phyloP scores from a whole-genome alignment of 2,888 invertebrate species.

The Monoplex corrugatus region DNA sequence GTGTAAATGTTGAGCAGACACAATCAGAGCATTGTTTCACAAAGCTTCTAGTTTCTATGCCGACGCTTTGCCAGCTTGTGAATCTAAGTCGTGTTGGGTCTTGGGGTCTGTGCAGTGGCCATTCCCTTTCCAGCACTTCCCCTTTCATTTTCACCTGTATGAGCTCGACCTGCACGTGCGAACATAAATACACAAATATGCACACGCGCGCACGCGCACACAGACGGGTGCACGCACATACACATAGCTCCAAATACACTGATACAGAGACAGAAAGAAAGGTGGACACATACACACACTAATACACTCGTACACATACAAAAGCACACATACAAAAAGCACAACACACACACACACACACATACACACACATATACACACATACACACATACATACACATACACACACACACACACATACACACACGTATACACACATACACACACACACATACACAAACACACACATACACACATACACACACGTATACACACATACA shows the following conservation, averaged over 20 bases:
- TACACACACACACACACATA: constrained; percentile 10
- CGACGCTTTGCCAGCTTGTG: no score
- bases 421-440: not conserved
- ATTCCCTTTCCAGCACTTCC: no score
- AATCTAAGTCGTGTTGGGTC: no score
- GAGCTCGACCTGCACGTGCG: no score
- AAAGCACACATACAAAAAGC: no score
- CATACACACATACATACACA: constrained; percentile 9
- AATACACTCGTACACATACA: not conserved
- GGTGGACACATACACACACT: not conserved
- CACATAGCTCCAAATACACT: not conserved
- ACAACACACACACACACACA: not conserved
- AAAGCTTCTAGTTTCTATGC: no score
- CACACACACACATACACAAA: constrained; percentile 33
- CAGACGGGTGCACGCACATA: no score
- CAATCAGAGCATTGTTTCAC: no score
- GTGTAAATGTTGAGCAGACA: no score
- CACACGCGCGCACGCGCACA: not conserved
- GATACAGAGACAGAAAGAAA: not conserved
- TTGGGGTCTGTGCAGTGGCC: no score
- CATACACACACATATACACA: not conserved
- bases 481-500: not conserved
- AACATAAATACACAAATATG: not conserved
- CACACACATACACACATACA: constrained; percentile 14
- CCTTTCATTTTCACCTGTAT: no score